phyloP scores from a whole-genome alignment of 1,140 invertebrate species.

The Anastrepha ludens region DNA sequence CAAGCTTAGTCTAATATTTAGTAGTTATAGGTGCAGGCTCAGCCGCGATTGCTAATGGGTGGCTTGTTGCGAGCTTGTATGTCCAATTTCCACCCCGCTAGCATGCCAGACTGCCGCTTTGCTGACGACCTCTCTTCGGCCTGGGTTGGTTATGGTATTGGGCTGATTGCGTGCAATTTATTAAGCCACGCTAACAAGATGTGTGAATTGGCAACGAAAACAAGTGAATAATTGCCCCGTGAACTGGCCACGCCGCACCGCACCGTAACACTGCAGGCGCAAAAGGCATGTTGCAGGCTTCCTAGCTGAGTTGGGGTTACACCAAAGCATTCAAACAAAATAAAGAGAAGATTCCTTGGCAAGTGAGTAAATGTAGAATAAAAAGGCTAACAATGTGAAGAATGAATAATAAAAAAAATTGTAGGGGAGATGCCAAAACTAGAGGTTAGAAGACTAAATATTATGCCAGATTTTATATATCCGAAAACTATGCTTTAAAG shows the following conservation, averaged over 20 bases:
- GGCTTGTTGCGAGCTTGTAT: conserved; percentile 40
- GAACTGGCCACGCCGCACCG: conserved; percentile 35
- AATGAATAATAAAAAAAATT: no score
- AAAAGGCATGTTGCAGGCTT: not conserved
- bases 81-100: not conserved
- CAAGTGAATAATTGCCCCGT: conserved; percentile 53
- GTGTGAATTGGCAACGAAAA: conserved; percentile 65
- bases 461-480: no score
- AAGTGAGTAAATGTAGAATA: not conserved
- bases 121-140: not conserved
- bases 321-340: not conserved
- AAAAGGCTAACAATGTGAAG: not conserved
- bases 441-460: no score
- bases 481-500: no score
- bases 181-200: conserved; percentile 74
- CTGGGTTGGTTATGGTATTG: conserved; percentile 42
- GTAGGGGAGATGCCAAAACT: no score
- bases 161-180: conserved; percentile 73
- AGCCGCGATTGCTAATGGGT: conserved; percentile 32
- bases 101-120: not conserved
- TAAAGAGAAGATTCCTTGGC: not conserved
- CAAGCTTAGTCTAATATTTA: conserved; percentile 18
- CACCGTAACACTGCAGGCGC: not conserved
- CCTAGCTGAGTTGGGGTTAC: conserved; percentile 2
- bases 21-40: conserved; percentile 21